Base-by-base conservation (phyloP, 2,797 vertebrate species). In the Pangasius larnaudii region DNA sequence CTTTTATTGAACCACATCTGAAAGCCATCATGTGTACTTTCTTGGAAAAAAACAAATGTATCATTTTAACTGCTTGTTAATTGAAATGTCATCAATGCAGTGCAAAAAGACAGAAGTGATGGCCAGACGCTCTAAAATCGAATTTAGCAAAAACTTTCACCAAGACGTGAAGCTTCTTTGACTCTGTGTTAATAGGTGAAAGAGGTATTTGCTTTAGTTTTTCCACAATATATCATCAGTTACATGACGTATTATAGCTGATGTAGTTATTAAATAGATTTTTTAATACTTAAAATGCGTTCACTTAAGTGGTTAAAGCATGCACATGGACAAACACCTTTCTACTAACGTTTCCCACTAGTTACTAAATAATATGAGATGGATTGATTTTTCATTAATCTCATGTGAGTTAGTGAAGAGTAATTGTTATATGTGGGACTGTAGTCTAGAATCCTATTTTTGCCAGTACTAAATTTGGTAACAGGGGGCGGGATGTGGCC, bases 11-110 rank as follows among this genome's bases (percentile, higher is more conserved):
- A 19, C 88, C 88, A 87, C 90, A 90, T 90, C 88, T 92, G 91
- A 92, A 91, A 89, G 82, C 33, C 85, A 92, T 89, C 88, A 85
- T 42, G 30, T 59, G n/a, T 84, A 58, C 46, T 80, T 86, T 90
- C 33, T 88, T 91, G 89, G 89, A 75, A 89, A 89, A 89, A 85
- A 89, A 86, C 85, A 85, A 63, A 65, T 61, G 85, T 56, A 74
- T 42, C 81, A 16, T 83, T 83, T 92, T 89, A 90, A 86, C 90
- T 74, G 72, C 24, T 88, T 33, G 86, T 89, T 89, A 85, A 69
- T 72, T 86, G 88, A 93, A 93, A 92, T 83, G 86, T 85, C 87
- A 92, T 88, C 24, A 91, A 87, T 89, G 77, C 90, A 91, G 88
- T 88, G 80, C 90, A 91, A 90, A 81, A 74, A 89, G 65, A 87